Base-by-base conservation (phyloP, 1,140 invertebrate species). In the Trinorchestia longiramus region DNA sequence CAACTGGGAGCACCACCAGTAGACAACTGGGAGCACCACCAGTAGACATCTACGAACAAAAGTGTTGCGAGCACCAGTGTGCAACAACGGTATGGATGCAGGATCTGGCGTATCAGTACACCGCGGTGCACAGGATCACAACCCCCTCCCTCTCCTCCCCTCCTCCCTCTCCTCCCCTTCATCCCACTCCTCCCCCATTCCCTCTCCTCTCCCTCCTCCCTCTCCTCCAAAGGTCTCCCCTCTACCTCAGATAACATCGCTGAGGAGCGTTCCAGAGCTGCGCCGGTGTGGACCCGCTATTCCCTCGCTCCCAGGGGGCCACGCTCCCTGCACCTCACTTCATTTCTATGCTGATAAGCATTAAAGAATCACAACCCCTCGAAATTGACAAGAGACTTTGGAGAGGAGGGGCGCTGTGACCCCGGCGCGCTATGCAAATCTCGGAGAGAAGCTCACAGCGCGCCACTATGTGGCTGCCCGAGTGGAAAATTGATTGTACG, bases 301-400 rank as follows among this genome's bases (percentile, higher is more conserved):
- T 94, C 92, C 92, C 92, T 43, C 40, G 43, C 6, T 94, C 92
- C 92, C 92, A 43, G 6, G 92, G 92, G 92, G 40, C 43, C 88
- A 0, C 11, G 43, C 44, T 94, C 92, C 92, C 92, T 45, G 44
- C 92, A 94, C 92, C 92, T 94, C 92, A 94, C 92, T 94, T 94
- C 92, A 94, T 94, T 94, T 94, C 92, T 94, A 94, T 94, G 92
- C 92, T 94, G 92, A 94, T 94, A 94, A 94, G 92, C 92, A 94
- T 94, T 94, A 94, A 94, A 94, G 92, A 94, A 94, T 94, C 92
- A 94, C 92, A 94, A 94, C 92, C 92, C 92, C 92, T 94, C 92
- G 92, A 94, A 94, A 94, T 94, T 94, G 92, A 94, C 92, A 94
- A 94, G 92, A 94, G 92, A 94, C 43, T 94, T 94, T 45, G 92